Base-by-base conservation (phyloP, 1,140 invertebrate genomes). In the Drosophila ironensis region DNA sequence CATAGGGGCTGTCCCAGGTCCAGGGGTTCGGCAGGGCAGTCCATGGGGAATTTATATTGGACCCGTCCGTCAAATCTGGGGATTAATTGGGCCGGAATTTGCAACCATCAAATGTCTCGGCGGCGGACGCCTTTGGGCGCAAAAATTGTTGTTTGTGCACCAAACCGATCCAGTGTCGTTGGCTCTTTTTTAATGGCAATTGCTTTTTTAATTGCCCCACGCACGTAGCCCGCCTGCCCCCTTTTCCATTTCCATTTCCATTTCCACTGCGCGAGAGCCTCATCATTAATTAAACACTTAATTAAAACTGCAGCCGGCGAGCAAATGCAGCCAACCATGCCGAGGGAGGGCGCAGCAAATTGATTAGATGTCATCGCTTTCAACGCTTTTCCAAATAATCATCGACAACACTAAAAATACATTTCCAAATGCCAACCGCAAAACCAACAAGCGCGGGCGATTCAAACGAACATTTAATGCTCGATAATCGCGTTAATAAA, bases 261-360 rank as follows among this genome's bases (percentile, higher is more conserved):
- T 24, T 57, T 57, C 9, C n/a, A n/a, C n/a, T n/a, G n/a, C n/a
- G 27, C 2, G 24, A 61, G 42, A 24, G 59, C 20, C 41, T 68
- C 64, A 70, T 70, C 64, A 70, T 69, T 69, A 70, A 70, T 70
- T 70, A 70, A 70, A 69, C 64, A 70, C 67, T 70, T 70, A 59
- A 70, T 70, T 70, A 70, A 70, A 70, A 70, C 64, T 70, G 67
- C 67, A 69, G 37, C 56, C 56, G 14, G 17, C 20, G 52, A 56
- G 51, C 42, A 68, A 67, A 42, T 63, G 61, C 45, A 63, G 24
- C 61, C 25, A 51, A 27, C 64, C 61, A 54, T 45, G 50, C 8
- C 8, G n/a, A 24, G 4, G 27, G 14, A 19, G 7, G 17, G 33
- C 48, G 25, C 38, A 16, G 51, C 66, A 70, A 70, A 70, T 70